Percentiles rank a stretch among this genome's conserved stretches.
Conservation (phyloP, 2,797 vertebrate species). For the Smutsia gigantea region DNA sequence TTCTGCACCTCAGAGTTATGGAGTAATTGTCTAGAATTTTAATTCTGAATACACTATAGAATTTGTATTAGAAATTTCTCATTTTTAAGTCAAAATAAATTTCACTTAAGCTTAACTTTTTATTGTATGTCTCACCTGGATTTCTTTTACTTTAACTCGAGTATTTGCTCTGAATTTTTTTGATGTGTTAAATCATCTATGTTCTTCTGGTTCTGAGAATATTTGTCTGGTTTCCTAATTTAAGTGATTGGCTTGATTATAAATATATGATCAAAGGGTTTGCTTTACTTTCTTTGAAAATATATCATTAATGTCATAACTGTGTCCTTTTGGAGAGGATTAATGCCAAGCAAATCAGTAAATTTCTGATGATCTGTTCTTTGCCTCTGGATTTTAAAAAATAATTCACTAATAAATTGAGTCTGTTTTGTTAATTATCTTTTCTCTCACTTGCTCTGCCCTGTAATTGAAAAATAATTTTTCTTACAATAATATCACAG, state of each 20-base stretch:
- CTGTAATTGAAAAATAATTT: neutral
- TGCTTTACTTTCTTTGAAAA: too few species aligned
- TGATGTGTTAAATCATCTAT: neutral
- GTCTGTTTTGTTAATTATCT: neutral
- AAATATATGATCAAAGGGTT: neutral
- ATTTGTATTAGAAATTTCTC: neutral
- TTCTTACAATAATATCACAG: neutral
- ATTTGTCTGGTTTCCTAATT: neutral
- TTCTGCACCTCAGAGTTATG: neutral
- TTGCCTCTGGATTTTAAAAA: neutral
- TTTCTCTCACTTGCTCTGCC: neutral
- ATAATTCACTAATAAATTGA: too few species aligned
- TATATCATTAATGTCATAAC: neutral
- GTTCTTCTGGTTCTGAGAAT: neutral
- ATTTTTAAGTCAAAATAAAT: neutral
- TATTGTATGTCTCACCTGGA: neutral
- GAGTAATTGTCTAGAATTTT: neutral
- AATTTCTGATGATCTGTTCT: neutral
- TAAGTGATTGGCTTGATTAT: neutral
- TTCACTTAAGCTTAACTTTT: neutral
- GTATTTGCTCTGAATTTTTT: neutral
- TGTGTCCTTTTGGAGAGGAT: neutral
- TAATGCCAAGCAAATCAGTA: neutral
- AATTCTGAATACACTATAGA: neutral
- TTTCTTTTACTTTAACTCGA: neutral